Conservation (phyloP, 2,888 invertebrate species). For the Trachelus tabidus region DNA sequence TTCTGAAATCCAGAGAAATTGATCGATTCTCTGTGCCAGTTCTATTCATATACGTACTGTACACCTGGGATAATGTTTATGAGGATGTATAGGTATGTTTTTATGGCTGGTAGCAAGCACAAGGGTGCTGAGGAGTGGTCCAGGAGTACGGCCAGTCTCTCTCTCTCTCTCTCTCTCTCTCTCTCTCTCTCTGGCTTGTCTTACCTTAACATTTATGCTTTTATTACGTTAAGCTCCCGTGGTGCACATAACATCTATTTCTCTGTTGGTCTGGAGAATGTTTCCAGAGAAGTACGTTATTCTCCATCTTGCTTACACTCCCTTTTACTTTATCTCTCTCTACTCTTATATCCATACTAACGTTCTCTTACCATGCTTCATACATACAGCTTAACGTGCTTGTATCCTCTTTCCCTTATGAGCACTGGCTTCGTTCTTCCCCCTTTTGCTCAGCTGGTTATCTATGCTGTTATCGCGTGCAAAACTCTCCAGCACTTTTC, state of each 20-base stretch:
- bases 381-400: not conserved
- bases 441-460: not conserved
- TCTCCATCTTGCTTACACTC: not conserved
- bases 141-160: not conserved
- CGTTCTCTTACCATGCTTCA: not conserved
- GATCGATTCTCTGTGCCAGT: not conserved
- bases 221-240: conserved; percentile 40
- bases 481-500: not conserved
- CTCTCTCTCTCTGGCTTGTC: not conserved
- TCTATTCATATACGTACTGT: not conserved
- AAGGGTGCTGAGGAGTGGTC: not conserved
- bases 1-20: not conserved
- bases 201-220: conserved; percentile 12
- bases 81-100: not conserved
- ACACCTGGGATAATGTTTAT: not conserved
- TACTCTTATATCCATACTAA: not conserved
- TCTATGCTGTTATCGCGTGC: not conserved
- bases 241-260: conserved; percentile 40
- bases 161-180: not conserved
- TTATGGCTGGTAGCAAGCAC: not conserved
- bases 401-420: not conserved
- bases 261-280: conserved; percentile 43
- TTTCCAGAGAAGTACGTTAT: conserved; percentile 13
- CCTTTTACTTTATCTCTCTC: not conserved
- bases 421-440: not conserved